Percentiles rank a stretch among this genome's conserved stretches.
Conservation (phyloP, 2,797 vertebrate genomes). For the Phoeniculus purpureus region DNA sequence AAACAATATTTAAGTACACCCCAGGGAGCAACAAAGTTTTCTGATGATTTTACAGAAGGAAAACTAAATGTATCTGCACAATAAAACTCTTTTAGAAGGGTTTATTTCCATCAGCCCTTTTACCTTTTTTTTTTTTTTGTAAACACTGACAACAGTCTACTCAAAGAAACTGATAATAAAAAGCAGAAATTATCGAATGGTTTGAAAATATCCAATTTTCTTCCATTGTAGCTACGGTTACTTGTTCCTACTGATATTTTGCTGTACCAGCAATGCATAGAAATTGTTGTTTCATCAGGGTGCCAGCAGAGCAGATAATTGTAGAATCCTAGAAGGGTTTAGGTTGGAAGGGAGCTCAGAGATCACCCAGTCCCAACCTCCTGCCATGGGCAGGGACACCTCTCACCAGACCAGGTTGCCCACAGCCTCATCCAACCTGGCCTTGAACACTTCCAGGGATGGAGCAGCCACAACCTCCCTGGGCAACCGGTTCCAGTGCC, state of each 20-base stretch:
- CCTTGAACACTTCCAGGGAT: no score
- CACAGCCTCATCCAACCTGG: no score
- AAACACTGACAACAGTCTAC: background rate
- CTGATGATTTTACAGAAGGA: constrained; percentile 34
- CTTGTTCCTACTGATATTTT: background rate
- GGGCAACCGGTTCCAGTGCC: no score
- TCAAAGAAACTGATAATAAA: background rate
- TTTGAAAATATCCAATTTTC: background rate
- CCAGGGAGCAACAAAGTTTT: constrained; percentile 48
- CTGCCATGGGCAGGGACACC: no score
- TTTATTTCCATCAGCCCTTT: background rate
- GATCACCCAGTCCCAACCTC: no score
- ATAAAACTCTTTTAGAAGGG: background rate
- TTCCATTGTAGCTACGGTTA: background rate
- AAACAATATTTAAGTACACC: constrained; percentile 60
- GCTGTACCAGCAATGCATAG: background rate
- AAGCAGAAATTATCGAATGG: background rate
- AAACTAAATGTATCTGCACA: constrained; percentile 45
- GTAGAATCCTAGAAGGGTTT: background rate
- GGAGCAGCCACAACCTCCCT: no score
- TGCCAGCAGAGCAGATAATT: background rate
- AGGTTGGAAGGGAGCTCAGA: no score
- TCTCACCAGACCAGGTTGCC: no score
- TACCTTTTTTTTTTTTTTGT: background rate
- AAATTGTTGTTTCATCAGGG: background rate